Conservation (phyloP, 2,113 vertebrate species). For the Cottus gobio region DNA sequence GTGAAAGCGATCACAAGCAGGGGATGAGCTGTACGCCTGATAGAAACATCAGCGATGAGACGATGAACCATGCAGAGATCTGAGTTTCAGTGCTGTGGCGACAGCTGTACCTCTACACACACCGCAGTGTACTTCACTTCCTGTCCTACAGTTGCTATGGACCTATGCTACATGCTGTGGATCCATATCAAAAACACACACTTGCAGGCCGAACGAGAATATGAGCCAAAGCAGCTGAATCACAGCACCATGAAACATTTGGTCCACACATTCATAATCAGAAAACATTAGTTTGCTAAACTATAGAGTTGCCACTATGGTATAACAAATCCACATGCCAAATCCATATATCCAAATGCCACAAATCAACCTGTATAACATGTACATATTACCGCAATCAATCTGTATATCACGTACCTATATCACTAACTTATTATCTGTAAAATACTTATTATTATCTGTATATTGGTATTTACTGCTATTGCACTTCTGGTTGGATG, state of each 20-base stretch:
- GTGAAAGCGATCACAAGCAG: conserved; percentile 10
- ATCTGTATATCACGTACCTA: too few species aligned
- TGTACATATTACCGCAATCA: too few species aligned
- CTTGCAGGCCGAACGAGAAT: too few species aligned
- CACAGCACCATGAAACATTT: neutral
- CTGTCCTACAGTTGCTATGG: conserved; percentile 18
- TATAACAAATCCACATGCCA: too few species aligned
- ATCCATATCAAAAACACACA: conserved; percentile 1
- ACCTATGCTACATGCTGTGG: conserved; percentile 10
- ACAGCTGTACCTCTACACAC: conserved; percentile 29
- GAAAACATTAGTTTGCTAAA: neutral
- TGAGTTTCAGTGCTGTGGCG: conserved; percentile 13
- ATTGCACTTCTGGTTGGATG: too few species aligned
- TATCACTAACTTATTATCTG: too few species aligned
- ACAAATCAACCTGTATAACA: too few species aligned
- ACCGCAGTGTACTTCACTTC: neutral
- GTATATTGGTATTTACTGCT: too few species aligned
- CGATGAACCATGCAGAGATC: neutral
- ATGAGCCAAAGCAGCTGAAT: conserved; percentile 3
- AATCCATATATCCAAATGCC: too few species aligned
- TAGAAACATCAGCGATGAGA: conserved; percentile 9
- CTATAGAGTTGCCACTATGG: neutral
- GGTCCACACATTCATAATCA: neutral
- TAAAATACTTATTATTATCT: too few species aligned
- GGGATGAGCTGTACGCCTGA: neutral